Percentiles rank a stretch among this genome's conserved stretches.
phyloP scores from a whole-genome alignment of 2,797 vertebrate genomes.

The Xerus rutilus region DNA sequence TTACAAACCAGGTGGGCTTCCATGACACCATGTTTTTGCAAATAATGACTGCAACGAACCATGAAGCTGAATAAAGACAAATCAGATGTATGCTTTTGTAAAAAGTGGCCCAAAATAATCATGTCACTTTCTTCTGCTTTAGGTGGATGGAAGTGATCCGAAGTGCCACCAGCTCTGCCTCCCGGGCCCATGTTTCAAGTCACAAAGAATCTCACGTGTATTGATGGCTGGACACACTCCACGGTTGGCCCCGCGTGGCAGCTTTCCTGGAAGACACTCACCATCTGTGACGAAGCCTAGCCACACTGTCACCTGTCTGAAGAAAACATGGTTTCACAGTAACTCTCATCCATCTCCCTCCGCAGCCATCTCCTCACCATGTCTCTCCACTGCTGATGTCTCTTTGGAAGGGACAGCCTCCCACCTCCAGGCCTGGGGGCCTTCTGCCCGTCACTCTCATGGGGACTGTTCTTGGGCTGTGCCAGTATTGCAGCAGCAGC shows the following conservation, averaged over 20 bases:
- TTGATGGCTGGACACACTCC: slow-evolving; percentile 85
- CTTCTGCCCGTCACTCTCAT: slow-evolving; percentile 71
- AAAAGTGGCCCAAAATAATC: rapidly evolving
- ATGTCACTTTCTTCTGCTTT: not conserved
- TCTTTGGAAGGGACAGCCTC: slow-evolving; percentile 73
- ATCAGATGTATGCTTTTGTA: rapidly evolving
- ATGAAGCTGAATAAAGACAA: rapidly evolving
- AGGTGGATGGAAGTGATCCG: slow-evolving; percentile 99
- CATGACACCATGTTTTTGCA: rapidly evolving
- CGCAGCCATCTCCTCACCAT: slow-evolving; percentile 74
- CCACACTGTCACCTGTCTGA: slow-evolving; percentile 70
- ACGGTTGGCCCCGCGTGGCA: slow-evolving; percentile 79
- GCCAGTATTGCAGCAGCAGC: slow-evolving; percentile 89
- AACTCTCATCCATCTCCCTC: slow-evolving; percentile 76
- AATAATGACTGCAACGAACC: rapidly evolving
- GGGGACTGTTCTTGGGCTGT: slow-evolving; percentile 86
- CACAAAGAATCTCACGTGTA: slow-evolving; percentile 93
- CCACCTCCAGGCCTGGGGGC: slow-evolving; percentile 78
- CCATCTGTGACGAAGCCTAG: slow-evolving; percentile 79
- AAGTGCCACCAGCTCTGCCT: slow-evolving; percentile 94
- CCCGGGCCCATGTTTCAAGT: slow-evolving; percentile 90
- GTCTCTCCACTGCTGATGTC: slow-evolving; percentile 64
- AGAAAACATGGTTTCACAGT: slow-evolving; percentile 76
- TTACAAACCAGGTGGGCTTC: not conserved
- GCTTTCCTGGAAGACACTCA: slow-evolving; percentile 84